A percentile compares a stretch with the other conserved stretches of the same genome.
These are phyloP conservation scores for Acheta domesticus DNA, from an alignment of 2,888 invertebrate genomes.

Conservation along the genomic window DNA sequence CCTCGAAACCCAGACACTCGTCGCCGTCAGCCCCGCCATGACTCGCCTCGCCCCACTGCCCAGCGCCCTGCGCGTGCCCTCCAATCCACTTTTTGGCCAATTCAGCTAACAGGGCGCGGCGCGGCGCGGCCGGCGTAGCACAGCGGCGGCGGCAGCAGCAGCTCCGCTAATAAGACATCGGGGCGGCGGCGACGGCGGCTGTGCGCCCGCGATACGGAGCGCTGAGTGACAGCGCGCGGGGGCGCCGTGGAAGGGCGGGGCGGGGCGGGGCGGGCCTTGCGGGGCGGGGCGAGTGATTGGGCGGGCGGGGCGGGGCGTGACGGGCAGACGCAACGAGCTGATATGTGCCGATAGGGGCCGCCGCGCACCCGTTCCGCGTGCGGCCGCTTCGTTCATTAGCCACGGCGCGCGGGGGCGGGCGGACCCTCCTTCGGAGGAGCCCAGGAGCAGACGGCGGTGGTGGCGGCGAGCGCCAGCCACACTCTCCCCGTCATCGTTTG, in stretches of 20 bases:
- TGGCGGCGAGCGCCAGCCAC: background rate
- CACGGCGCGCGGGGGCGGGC: background rate
- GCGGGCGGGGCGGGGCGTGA: conserved; percentile 4
- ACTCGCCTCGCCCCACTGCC: too few relatives aligned
- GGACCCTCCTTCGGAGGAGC: background rate
- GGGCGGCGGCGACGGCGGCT: background rate
- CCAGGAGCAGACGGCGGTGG: background rate
- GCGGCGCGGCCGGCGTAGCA: background rate
- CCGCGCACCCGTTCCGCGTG: background rate
- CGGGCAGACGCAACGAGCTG: conserved; percentile 10
- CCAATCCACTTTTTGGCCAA: conserved; percentile 7
- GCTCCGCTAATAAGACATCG: conserved; percentile 9
- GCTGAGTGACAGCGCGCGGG: background rate
- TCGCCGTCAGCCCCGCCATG: too few relatives aligned
- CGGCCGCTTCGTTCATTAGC: background rate
- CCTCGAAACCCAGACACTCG: too few relatives aligned
- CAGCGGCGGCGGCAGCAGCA: background rate
- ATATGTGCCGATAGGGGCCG: background rate
- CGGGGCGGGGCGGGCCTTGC: background rate
- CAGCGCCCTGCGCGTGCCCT: background rate
- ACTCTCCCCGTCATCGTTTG: too few relatives aligned
- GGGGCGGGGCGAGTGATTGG: background rate
- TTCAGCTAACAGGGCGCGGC: background rate
- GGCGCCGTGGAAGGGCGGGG: background rate
- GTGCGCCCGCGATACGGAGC: background rate